phyloP scores from a whole-genome alignment of 1,140 invertebrate genomes.

The Drosophila baimaii region DNA sequence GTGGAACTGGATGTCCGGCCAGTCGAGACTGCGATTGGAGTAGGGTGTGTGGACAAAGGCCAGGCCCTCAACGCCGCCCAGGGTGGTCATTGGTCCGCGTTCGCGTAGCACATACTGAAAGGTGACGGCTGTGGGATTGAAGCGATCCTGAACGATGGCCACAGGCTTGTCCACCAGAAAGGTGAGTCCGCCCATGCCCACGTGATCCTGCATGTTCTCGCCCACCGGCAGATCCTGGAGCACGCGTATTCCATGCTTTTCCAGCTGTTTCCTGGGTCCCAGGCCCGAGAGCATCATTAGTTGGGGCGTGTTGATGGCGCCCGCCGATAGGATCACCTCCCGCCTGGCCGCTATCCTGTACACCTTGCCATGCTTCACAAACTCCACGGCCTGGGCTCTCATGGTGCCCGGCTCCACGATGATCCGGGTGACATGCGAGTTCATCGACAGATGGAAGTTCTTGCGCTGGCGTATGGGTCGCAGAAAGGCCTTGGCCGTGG shows the following conservation, averaged over 20 bases:
- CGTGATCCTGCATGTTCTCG: slow-evolving; percentile 92
- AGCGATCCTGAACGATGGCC: slow-evolving; percentile 89
- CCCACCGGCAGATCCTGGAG: slow-evolving; percentile 90
- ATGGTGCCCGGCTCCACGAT: slow-evolving; percentile 89
- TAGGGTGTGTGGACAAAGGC: slow-evolving; percentile 93
- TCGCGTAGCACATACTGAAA: slow-evolving; percentile 91
- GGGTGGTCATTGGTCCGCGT: slow-evolving; percentile 92
- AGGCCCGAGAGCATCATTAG: slow-evolving; percentile 95
- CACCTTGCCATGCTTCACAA: slow-evolving; percentile 88
- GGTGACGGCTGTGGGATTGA: slow-evolving; percentile 90
- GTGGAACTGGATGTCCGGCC: slow-evolving; percentile 94
- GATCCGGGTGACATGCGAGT: slow-evolving; percentile 90
- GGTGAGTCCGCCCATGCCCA: slow-evolving; percentile 92
- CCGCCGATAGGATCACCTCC: slow-evolving; percentile 92
- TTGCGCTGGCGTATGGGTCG: slow-evolving; percentile 89
- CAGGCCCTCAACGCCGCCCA: slow-evolving; percentile 93
- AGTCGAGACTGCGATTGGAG: slow-evolving; percentile 89
- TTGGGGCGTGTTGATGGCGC: slow-evolving; percentile 92
- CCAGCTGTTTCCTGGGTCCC: slow-evolving; percentile 91
- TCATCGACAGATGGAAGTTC: slow-evolving; percentile 92
- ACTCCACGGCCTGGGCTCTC: slow-evolving; percentile 91
- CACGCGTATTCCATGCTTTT: slow-evolving; percentile 88
- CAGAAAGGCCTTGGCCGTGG: slow-evolving; percentile 95
- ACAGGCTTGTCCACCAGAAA: slow-evolving; percentile 91
- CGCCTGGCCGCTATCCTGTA: slow-evolving; percentile 88